phyloP scores from a whole-genome alignment of 1,140 invertebrate genomes.

The Neoseiulus cucumeris region DNA sequence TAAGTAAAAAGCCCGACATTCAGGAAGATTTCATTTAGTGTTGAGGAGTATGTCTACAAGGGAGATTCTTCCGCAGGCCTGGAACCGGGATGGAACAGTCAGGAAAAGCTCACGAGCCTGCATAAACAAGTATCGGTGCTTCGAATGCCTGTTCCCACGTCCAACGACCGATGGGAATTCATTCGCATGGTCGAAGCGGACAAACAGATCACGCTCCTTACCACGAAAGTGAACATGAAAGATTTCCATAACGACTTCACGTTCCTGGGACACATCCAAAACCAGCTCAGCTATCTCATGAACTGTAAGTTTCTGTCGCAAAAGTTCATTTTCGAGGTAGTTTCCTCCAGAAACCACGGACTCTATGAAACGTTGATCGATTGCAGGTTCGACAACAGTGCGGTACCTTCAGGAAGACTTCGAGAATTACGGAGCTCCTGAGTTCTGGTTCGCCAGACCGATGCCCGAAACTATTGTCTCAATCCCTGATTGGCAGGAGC shows the following conservation, averaged over 20 bases:
- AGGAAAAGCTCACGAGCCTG: background rate
- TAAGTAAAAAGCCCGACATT: background rate
- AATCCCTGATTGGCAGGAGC: too few species aligned
- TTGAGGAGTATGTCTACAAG: background rate
- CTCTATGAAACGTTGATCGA: too few species aligned
- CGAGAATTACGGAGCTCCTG: conserved; percentile 10
- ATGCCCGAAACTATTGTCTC: background rate
- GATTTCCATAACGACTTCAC: background rate
- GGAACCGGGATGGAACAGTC: background rate
- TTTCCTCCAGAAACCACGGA: too few species aligned
- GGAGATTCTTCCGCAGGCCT: too few species aligned
- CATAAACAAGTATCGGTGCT: background rate
- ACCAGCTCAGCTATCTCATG: background rate
- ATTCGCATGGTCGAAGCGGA: background rate
- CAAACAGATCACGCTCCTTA: background rate
- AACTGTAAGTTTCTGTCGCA: background rate
- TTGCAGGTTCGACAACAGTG: background rate
- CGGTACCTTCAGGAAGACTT: background rate
- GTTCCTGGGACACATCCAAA: background rate
- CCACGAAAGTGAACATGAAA: background rate
- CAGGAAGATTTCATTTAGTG: background rate
- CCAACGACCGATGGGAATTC: background rate
- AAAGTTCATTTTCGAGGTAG: too few species aligned
- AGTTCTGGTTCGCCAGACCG: background rate
- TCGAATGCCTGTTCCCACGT: background rate